Base-by-base conservation (phyloP, 2,888 invertebrate genomes). In the Nomada goodeniana region DNA sequence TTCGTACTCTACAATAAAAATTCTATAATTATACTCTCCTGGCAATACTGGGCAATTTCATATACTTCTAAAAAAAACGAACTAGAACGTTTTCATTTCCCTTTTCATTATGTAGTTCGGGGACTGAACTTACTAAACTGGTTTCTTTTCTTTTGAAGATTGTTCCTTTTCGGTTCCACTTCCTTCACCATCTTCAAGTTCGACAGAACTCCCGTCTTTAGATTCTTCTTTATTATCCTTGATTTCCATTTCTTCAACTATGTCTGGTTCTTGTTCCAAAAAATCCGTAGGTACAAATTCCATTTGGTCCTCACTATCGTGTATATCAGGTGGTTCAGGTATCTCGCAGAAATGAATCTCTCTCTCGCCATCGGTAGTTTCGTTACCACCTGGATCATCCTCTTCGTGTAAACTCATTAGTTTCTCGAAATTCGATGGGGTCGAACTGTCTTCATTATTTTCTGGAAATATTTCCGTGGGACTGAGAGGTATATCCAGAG, bases 281-380 rank as follows among this genome's bases (percentile, higher is more conserved):
- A 93, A 93, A 76, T 93, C 93, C n/a, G 93, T 93, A 9, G 93
- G 93, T 65, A 93, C 93, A 69, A 93, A 93, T 89, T 93, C 93
- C 92, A 93, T 92, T 42, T 92, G 92, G 64, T 93, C 93, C 61
- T 93, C 93, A 50, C 81, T 88, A 69, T 92, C 92, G 68, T 92
- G 91, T 20, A 89, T 87, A 73, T 92, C 92, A 1, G 90, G 88
- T 4, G 90, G 89, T 7, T 85, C 90, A 23, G 91, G 83, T 59
- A 92, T 76, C 36, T 90, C 91, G 65, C 89, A 88, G 61, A 91
- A 93, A 77, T 90, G 89, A 20, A 92, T 86, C 36, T 91, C 91
- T 26, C 88, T 85, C 61, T 91, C 91, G n/a, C 76, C 82, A 42
- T 89, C 89, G 23, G 84, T 83, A 10, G 70, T 36, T 2, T 88